Percentiles rank a stretch among this genome's conserved stretches.
phyloP scores from a whole-genome alignment of 2,797 vertebrate species.

The Eleutherodactylus coqui region DNA sequence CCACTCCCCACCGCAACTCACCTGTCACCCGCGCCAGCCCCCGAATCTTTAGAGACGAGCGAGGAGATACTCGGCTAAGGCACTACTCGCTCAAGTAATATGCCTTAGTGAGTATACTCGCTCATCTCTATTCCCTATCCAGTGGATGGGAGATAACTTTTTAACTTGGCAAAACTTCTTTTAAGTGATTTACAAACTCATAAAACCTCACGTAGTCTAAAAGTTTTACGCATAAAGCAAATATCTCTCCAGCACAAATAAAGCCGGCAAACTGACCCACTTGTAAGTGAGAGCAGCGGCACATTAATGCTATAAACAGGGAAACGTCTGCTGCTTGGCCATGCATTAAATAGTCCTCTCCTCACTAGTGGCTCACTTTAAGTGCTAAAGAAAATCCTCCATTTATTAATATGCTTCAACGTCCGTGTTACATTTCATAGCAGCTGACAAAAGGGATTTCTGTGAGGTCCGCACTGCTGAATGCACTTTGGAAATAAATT shows the following conservation, averaged over 20 bases:
- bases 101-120: too few species aligned
- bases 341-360: slow-evolving; percentile 61
- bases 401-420: slow-evolving; percentile 53
- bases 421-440: slow-evolving; percentile 62
- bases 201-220: not conserved
- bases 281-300: slow-evolving; percentile 46
- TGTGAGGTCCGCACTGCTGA: slow-evolving; percentile 65
- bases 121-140: too few species aligned
- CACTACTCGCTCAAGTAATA: too few species aligned
- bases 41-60: too few species aligned
- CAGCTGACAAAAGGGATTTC: slow-evolving; percentile 65
- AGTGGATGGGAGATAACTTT: too few species aligned
- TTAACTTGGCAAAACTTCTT: not conserved
- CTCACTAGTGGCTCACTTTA: slow-evolving; percentile 57
- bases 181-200: not conserved
- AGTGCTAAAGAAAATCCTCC: slow-evolving; percentile 56
- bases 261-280: slow-evolving; percentile 18
- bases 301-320: slow-evolving; percentile 42
- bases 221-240: not conserved
- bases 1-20: too few species aligned
- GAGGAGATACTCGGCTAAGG: too few species aligned
- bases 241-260: not conserved
- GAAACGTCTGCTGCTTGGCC: slow-evolving; percentile 49
- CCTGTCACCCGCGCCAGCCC: too few species aligned
- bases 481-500: slow-evolving; percentile 58